A percentile compares a stretch with the other conserved stretches of the same genome.
phyloP scores from a whole-genome alignment of 2,113 vertebrate genomes.

The Columba livia region DNA sequence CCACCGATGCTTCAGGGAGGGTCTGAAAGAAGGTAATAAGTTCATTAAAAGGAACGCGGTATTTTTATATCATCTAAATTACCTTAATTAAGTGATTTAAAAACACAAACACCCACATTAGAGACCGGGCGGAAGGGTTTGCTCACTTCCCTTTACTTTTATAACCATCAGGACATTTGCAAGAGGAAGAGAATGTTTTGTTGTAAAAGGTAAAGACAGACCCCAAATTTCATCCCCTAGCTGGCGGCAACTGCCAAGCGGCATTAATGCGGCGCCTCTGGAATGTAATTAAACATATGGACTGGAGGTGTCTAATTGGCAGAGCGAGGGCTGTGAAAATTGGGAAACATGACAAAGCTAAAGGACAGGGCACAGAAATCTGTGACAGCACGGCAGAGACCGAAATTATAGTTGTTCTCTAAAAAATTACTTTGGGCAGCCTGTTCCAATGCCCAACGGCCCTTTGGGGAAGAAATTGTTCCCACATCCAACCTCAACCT shows the following conservation, averaged over 20 bases:
- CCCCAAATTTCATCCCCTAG: not conserved
- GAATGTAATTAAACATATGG: slow-evolving; percentile 25
- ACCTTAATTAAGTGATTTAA: not conserved
- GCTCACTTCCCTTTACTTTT: not conserved
- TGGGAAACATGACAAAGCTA: not conserved
- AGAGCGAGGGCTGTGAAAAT: not conserved
- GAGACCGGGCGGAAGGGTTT: not conserved
- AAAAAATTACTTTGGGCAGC: not conserved
- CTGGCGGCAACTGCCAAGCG: slow-evolving; percentile 13
- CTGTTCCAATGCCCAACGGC: not conserved
- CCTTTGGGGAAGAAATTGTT: not conserved
- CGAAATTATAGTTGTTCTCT: rapidly evolving
- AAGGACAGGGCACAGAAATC: not conserved
- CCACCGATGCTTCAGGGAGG: not conserved
- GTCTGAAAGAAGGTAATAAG: not conserved
- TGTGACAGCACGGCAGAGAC: not conserved
- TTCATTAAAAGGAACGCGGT: not conserved
- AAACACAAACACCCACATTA: not conserved
- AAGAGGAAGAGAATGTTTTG: not conserved
- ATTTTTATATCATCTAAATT: not conserved
- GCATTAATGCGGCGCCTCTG: not conserved
- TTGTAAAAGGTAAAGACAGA: not conserved
- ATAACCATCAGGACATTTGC: not conserved
- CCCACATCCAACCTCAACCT: no score
- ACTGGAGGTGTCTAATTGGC: not conserved